These are phyloP conservation scores for Zoanthus sansibaricus DNA, from an alignment of 92 coral and sea anemone genomes.

Conservation along the genomic window DNA sequence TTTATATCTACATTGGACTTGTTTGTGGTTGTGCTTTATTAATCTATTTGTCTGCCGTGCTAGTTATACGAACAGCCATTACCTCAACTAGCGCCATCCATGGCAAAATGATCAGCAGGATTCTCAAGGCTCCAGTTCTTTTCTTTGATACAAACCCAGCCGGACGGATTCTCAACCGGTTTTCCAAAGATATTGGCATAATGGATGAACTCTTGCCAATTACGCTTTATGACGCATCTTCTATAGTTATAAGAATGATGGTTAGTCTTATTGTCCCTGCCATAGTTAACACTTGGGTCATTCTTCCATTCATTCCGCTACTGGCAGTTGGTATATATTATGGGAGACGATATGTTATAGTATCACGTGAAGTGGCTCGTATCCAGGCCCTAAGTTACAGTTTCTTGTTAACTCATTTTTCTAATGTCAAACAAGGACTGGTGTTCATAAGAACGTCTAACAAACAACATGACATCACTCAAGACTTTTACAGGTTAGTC, in stretches of 20 bases:
- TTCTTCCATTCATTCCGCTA: not conserved
- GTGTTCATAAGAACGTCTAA: not conserved
- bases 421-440: conserved; percentile 3
- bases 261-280: not conserved
- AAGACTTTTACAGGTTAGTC: too few relatives aligned
- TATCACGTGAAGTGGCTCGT: conserved; percentile 15
- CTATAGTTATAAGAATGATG: not conserved
- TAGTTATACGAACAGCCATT: too few relatives aligned
- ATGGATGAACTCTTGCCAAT: too few relatives aligned
- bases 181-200: too few relatives aligned
- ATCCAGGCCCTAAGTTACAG: conserved; percentile 26
- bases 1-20: too few relatives aligned
- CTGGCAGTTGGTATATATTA: not conserved
- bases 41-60: too few relatives aligned
- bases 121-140: too few relatives aligned
- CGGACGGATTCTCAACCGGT: too few relatives aligned
- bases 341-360: not conserved
- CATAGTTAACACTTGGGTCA: not conserved
- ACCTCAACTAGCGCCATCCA: too few relatives aligned
- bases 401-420: not conserved
- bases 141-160: too few relatives aligned
- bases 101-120: too few relatives aligned
- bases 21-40: too few relatives aligned
- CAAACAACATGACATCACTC: not conserved
- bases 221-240: not conserved